Evolutionary conservation across 1,140 invertebrate genomes (phyloP).

Genomic region (Melitaea cinxia): DNA sequence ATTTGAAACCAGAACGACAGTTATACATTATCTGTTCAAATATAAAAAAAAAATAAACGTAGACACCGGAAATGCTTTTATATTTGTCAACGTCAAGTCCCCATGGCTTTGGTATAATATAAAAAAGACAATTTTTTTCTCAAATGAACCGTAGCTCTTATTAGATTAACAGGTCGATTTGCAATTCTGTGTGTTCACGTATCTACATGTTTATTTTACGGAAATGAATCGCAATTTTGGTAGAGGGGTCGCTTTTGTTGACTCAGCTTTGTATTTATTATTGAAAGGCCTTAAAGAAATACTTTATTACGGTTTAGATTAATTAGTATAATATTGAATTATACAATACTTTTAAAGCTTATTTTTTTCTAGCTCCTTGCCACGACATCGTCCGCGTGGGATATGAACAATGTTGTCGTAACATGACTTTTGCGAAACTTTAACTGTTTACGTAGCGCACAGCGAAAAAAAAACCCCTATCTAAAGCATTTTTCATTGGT

Average conservation of each 20-base stretch:
- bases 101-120: constrained; percentile 48
- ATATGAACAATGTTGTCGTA: too few species aligned
- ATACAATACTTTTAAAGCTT: too few species aligned
- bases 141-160: constrained; percentile 79
- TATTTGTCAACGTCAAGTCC: constrained; percentile 77
- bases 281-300: background rate
- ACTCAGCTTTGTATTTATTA: constrained; percentile 53
- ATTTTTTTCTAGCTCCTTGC: too few species aligned
- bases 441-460: too few species aligned
- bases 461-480: too few species aligned
- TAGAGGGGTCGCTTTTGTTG: constrained; percentile 64
- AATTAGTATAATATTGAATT: background rate
- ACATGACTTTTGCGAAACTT: too few species aligned
- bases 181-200: constrained; percentile 73
- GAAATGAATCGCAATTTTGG: constrained; percentile 77
- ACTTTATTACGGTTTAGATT: background rate
- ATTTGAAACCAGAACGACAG: constrained; percentile 62
- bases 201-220: constrained; percentile 77
- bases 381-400: too few species aligned
- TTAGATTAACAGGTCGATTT: constrained; percentile 80
- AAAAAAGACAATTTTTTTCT: constrained; percentile 71
- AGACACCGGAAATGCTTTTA: constrained; percentile 67
- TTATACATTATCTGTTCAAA: constrained; percentile 72
- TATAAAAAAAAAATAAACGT: constrained; percentile 61
- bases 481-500: too few species aligned